Base-by-base conservation (phyloP, 2,888 invertebrate genomes). In the Yponomeuta evonymella region DNA sequence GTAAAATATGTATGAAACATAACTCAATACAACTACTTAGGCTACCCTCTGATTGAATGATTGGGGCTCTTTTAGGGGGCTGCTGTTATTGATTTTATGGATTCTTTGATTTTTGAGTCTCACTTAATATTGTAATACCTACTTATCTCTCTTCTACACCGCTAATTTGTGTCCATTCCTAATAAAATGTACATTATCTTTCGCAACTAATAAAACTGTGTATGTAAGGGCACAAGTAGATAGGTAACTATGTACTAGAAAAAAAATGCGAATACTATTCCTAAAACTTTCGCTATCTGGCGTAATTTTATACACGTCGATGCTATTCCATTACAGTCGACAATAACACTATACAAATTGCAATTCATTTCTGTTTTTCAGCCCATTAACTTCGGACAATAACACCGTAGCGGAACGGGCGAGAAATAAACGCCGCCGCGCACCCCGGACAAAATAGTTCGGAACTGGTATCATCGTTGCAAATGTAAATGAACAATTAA, bases 401-500 rank as follows among this genome's bases (percentile, higher is more conserved):
- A 90, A 85, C 87, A 86, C 82, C 83, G 82, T 81, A 83, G 83
- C 85, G 84, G 81, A 85, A 84, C 83, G 83, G 82, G 82, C 81
- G 83, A 80, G 86, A 85, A 89, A 91, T 89, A 88, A 89, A 89
- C 85, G 86, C 79, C 83, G 69, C 62, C 36, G 58, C 68, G 66
- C 33, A 36, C 30, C 23, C 64, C 48, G 83, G 78, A 79, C 83
- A 84, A 85, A 90, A 92, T 91, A 91, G 92, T 91, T 92, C 86
- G 81, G 83, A 89, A 89, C 89, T 87, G 89, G 90, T 89, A 89
- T 90, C 90, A 90, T 90, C 86, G 90, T 86, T 88, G 89, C 89
- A 89, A 91, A 91, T 92, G 90, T 91, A 91, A 91, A 92, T 92
- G 91, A 91, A 92, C 92, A 92, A 91, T 92, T 92, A 91, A 90